A percentile compares a stretch with the other conserved stretches of the same genome.
These are phyloP conservation scores for Sebastes iracundus DNA, from an alignment of 2,797 vertebrate genomes.

Conservation along the genomic window DNA sequence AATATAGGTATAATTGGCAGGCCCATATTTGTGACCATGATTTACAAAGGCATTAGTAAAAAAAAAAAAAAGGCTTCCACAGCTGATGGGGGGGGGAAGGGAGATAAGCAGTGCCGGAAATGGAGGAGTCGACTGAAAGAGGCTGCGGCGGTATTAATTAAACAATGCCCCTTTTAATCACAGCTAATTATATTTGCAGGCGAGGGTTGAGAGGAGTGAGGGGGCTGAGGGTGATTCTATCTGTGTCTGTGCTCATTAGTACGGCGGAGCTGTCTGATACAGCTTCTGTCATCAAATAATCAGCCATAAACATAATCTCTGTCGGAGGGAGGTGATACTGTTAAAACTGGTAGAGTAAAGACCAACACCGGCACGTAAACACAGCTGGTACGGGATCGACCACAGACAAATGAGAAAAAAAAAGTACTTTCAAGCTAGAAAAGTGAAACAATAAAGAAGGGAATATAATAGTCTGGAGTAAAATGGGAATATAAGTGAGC, in stretches of 20 bases:
- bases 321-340: slow-evolving; percentile 18
- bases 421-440: neutral
- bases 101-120: slow-evolving; percentile 69
- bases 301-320: slow-evolving; percentile 44
- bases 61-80: slow-evolving; percentile 44
- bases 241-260: slow-evolving; percentile 62
- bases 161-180: slow-evolving; percentile 89
- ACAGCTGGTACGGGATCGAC: neutral
- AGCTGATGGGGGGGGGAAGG: slow-evolving; percentile 42
- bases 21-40: slow-evolving; percentile 13
- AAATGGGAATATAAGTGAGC: slow-evolving; percentile 47
- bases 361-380: neutral
- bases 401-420: neutral
- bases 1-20: neutral
- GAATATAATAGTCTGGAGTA: slow-evolving; percentile 21
- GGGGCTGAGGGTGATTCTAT: slow-evolving; percentile 71
- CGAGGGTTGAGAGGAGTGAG: slow-evolving; percentile 64
- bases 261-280: slow-evolving; percentile 48
- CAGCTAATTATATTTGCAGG: slow-evolving; percentile 88
- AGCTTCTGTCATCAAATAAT: slow-evolving; percentile 51
- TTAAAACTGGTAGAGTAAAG: slow-evolving; percentile 2
- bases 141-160: slow-evolving; percentile 83
- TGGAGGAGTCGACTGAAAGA: slow-evolving; percentile 68
- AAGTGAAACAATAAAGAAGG: slow-evolving; percentile 19
- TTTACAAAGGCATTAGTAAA: slow-evolving; percentile 37